These are phyloP conservation scores for Thyatira batis DNA, from an alignment of 2,888 invertebrate genomes.

Conservation along the genomic window DNA sequence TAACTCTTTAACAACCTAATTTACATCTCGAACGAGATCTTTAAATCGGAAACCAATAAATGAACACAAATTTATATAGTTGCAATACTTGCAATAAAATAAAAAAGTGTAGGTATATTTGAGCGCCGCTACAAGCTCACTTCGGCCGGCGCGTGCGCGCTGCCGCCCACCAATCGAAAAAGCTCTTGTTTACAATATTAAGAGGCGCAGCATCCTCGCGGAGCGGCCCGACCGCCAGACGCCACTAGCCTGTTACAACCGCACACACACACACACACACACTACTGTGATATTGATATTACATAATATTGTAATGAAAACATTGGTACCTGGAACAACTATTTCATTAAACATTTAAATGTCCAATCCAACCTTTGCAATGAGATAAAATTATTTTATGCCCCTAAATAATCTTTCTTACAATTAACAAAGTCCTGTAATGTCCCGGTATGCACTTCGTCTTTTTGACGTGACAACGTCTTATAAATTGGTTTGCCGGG, in stretches of 20 bases:
- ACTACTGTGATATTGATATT: conserved; percentile 4
- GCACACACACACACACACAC: conserved; percentile 14
- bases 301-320: background rate
- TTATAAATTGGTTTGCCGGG: too few relatives aligned
- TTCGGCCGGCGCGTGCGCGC: conserved; percentile 56
- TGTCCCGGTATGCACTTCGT: too few relatives aligned
- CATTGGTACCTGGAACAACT: background rate
- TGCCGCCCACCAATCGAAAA: conserved; percentile 71
- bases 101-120: conserved; percentile 2
- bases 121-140: conserved; percentile 51
- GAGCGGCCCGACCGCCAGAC: conserved; percentile 49
- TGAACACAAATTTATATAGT: too few relatives aligned
- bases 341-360: background rate
- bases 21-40: background rate
- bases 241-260: conserved; percentile 30
- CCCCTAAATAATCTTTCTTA: too few relatives aligned
- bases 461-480: too few relatives aligned
- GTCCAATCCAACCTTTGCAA: too few relatives aligned
- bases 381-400: too few relatives aligned
- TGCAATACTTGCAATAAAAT: conserved; percentile 10
- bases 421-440: too few relatives aligned
- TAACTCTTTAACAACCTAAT: background rate
- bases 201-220: conserved; percentile 66
- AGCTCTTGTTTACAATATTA: conserved; percentile 77
- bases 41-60: background rate